Conservation (phyloP, 2,113 vertebrate species). For the Pandion haliaetus region DNA sequence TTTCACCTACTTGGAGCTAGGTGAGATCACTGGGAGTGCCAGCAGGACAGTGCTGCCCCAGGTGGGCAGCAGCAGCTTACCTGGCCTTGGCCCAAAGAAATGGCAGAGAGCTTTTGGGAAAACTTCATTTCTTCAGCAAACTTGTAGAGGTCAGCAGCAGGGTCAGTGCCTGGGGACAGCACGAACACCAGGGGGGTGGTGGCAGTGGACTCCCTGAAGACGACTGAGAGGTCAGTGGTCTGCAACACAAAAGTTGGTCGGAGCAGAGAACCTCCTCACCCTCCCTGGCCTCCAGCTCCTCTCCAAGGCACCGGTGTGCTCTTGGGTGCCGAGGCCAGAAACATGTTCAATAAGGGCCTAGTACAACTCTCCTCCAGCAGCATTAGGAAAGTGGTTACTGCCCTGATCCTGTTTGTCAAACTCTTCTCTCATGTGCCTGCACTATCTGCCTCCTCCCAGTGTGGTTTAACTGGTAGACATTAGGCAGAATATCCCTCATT, state of each 20-base stretch:
- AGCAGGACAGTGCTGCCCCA: not conserved
- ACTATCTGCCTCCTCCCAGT: not conserved
- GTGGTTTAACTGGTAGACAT: not conserved
- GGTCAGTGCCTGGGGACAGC: constrained; percentile 88
- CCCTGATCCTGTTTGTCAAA: not conserved
- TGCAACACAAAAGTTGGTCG: constrained; percentile 42
- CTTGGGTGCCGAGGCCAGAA: not conserved
- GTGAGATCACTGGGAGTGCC: not conserved
- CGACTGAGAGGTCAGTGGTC: constrained; percentile 81
- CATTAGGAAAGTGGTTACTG: no score
- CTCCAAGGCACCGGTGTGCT: fast-evolving
- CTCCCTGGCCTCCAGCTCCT: not conserved
- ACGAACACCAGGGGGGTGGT: constrained; percentile 85
- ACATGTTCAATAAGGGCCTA: fast-evolving
- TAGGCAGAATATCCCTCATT: not conserved
- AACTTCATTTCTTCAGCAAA: constrained; percentile 92
- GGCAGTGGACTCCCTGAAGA: constrained; percentile 84
- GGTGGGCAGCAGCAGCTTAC: constrained; percentile 46
- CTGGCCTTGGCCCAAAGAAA: constrained; percentile 92
- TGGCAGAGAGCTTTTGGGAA: constrained; percentile 85
- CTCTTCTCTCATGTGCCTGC: not conserved
- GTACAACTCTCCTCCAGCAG: not conserved
- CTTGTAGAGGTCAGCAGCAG: constrained; percentile 87
- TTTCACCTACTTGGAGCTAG: not conserved
- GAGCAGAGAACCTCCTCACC: not conserved